Evolutionary conservation across 2,797 vertebrate genomes (phyloP), one percentile per base, ranked within the genome.

Genomic region (Mormyrops boulengeri): DNA sequence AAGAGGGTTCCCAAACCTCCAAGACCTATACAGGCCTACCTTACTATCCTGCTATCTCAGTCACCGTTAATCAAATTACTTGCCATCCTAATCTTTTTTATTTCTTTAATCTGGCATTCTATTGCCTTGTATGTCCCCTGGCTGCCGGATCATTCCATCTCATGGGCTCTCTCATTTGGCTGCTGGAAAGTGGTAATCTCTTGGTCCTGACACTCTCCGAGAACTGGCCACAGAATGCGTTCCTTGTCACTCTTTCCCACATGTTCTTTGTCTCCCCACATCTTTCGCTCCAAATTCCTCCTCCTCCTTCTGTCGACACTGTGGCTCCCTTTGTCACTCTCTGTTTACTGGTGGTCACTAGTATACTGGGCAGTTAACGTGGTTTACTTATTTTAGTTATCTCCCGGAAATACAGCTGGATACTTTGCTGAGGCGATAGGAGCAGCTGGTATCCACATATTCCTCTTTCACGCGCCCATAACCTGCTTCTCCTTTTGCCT

Each of bases 361-460:
- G 88, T 92, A 85, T 89, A 82, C 80, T 87, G 90, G 82, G 49
- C 69, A 87, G 89, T 77, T 90, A 90, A 62, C 69, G 11, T 8
- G 85, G 50, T 87, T 55, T 87, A 38, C 52, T n/a, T n/a, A 87
- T 57, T 87, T 34, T 38, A 87, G 57, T 55, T 38, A 52, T 22
- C 26, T 38, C n/a, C 22, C 85, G 50, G 85, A 87, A 30, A 55
- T 87, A 87, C 50, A 57, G 85, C 52, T 57, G 14, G 52, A 57
- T 19, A 6, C 52, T 87, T 57, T 49, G 26, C 85, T 14, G 50
- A 57, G 17, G 52, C 19, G 49, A 87, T 2, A 26, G 14, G 50
- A 84, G n/a, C 55, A 38, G 34, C 22, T 87, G 55, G 86, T 44
- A 88, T 41, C 19, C 38, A 44, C 9, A 69, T 66, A 66, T 26